phyloP scores from a whole-genome alignment of 2,888 invertebrate genomes.

The Latheticus oryzae region DNA sequence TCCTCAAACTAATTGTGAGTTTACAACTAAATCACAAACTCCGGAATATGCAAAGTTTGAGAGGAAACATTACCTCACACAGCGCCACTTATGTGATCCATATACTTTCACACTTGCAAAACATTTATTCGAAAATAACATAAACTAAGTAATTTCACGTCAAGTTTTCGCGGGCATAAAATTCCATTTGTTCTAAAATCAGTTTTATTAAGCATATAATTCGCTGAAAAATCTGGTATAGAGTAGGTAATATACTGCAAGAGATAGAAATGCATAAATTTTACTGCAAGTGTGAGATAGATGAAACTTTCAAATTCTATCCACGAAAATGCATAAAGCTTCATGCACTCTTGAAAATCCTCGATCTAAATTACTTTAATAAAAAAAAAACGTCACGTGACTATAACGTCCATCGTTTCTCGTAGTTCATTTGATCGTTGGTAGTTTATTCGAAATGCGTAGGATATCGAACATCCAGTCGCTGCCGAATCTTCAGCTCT shows the following conservation, averaged over 20 bases:
- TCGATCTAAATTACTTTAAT: constrained; percentile 16
- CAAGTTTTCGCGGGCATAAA: too few species aligned
- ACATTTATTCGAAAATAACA: constrained; percentile 6
- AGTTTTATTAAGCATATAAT: constrained; percentile 6
- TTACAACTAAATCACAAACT: constrained; percentile 56
- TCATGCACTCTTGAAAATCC: neutral
- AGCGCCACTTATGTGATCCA: constrained; percentile 42
- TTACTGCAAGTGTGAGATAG: constrained; percentile 25
- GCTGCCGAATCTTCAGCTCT: constrained; percentile 52
- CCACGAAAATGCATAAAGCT: constrained; percentile 4
- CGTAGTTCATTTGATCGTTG: constrained; percentile 44
- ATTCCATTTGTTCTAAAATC: neutral
- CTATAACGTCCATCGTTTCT: constrained; percentile 19
- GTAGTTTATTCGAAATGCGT: constrained; percentile 43
- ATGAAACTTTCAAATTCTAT: constrained; percentile 5
- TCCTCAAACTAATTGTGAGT: constrained; percentile 59
- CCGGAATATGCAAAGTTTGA: constrained; percentile 50
- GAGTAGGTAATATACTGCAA: too few species aligned
- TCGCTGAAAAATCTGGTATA: too few species aligned
- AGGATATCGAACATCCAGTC: constrained; percentile 42
- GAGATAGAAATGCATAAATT: constrained; percentile 17
- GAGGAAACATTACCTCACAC: too few species aligned
- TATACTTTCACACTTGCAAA: constrained; percentile 27
- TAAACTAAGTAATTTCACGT: too few species aligned
- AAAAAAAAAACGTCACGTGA: constrained; percentile 6